These are phyloP conservation scores for Oryzias woworae DNA, from an alignment of 2,113 vertebrate species.

Conservation along the genomic window DNA sequence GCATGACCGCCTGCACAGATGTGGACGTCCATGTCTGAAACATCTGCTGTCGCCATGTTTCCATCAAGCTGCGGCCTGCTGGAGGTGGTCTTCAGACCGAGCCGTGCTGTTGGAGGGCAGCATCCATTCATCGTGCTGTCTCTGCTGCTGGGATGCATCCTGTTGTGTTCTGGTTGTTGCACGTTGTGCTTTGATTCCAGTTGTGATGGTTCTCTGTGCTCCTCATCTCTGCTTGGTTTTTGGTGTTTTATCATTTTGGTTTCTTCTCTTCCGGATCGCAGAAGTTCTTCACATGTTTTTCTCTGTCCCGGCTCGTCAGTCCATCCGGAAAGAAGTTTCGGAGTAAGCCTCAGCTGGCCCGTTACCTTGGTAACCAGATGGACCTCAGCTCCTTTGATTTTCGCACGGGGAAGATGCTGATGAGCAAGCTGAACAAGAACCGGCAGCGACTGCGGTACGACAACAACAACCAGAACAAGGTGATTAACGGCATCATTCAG, in stretches of 20 bases:
- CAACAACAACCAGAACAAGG: slow-evolving; percentile 93
- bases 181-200: slow-evolving; percentile 34
- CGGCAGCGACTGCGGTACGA: slow-evolving; percentile 94
- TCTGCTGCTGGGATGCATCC: slow-evolving; percentile 17
- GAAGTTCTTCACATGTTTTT: not conserved
- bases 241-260: not conserved
- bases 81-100: too few species aligned
- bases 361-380: slow-evolving; percentile 97
- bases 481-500: slow-evolving; percentile 50
- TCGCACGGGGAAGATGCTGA: slow-evolving; percentile 94
- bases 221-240: not conserved
- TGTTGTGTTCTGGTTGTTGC: slow-evolving; percentile 52
- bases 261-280: not conserved
- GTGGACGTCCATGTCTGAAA: too few species aligned
- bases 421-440: slow-evolving; percentile 96
- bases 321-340: slow-evolving; percentile 99
- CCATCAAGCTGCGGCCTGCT: slow-evolving; percentile 22
- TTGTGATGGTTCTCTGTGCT: slow-evolving; percentile 9
- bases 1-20: slow-evolving; percentile 51
- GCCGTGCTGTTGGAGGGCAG: not conserved
- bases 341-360: slow-evolving; percentile 96
- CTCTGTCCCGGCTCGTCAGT: slow-evolving; percentile 69
- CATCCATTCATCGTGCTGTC: slow-evolving; percentile 46
- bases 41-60: slow-evolving; percentile 21
- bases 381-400: slow-evolving; percentile 97